A percentile compares a stretch with the other conserved stretches of the same genome.
Evolutionary conservation across 2,797 vertebrate genomes (phyloP).

Genomic region (Rhyacichthys aspro): DNA sequence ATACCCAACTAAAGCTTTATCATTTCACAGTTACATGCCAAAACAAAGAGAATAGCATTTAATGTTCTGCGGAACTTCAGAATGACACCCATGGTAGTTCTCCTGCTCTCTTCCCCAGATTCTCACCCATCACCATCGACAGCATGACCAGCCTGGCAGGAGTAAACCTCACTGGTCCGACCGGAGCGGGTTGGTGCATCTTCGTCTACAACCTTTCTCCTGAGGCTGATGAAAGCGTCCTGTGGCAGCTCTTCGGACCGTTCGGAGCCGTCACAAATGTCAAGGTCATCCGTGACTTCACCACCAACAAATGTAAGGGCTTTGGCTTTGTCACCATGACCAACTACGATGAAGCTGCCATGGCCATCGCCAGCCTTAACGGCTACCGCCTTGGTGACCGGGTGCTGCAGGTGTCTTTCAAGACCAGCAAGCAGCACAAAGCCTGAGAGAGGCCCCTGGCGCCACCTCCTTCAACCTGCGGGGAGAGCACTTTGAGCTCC

Average conservation of each 20-base stretch:
- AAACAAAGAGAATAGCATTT: conserved; percentile 58
- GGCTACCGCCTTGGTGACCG: conserved; percentile 96
- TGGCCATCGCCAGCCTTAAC: conserved; percentile 97
- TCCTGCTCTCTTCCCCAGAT: conserved; percentile 95
- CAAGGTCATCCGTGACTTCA: conserved; percentile 97
- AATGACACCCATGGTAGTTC: conserved; percentile 98
- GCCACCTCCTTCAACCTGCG: conserved; percentile 73
- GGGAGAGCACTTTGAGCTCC: conserved; percentile 72
- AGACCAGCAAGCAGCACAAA: conserved; percentile 99
- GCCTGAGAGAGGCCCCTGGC: conserved; percentile 76
- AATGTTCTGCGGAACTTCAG: conserved; percentile 82
- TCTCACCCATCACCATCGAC: conserved; percentile 96
- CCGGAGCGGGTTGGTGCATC: conserved; percentile 95
- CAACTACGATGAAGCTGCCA: conserved; percentile 97
- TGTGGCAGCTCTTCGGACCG: conserved; percentile 98
- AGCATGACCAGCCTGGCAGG: conserved; percentile 94
- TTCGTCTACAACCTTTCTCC: conserved; percentile 98
- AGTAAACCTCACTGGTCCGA: conserved; percentile 89
- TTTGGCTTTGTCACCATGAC: conserved; percentile 99
- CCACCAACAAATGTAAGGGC: conserved; percentile 99
- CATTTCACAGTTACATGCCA: conserved; percentile 54
- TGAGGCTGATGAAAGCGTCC: conserved; percentile 94
- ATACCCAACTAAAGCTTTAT: conserved; percentile 54
- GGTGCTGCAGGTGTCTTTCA: conserved; percentile 98
- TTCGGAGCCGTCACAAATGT: conserved; percentile 97